A percentile compares a stretch with the other conserved stretches of the same genome.
phyloP scores from a whole-genome alignment of 2,888 invertebrate species.

The Agonopterix alstromeriana region DNA sequence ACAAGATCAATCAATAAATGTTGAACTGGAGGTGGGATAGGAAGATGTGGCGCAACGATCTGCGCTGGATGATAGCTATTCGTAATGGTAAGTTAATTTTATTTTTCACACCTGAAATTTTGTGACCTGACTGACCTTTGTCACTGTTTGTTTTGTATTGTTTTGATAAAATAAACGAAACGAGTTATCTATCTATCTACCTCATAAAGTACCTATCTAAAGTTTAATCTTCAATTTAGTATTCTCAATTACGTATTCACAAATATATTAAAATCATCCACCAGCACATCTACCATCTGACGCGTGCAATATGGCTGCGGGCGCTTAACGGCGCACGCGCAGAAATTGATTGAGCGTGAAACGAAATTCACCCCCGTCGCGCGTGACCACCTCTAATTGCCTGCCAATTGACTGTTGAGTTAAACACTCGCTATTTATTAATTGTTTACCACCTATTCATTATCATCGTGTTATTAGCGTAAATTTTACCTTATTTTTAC shows the following conservation, averaged over 20 bases:
- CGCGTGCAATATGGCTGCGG: slow-evolving; percentile 76
- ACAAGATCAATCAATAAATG: too few species aligned
- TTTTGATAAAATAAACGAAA: too few species aligned
- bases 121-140: too few species aligned
- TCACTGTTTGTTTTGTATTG: too few species aligned
- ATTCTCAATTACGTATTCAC: slow-evolving; percentile 32
- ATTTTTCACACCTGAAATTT: too few species aligned
- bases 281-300: slow-evolving; percentile 58
- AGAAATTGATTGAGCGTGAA: slow-evolving; percentile 75
- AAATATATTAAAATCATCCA: slow-evolving; percentile 38
- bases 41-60: too few species aligned
- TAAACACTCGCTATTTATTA: slow-evolving; percentile 33
- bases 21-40: too few species aligned
- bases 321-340: slow-evolving; percentile 70
- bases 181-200: too few species aligned
- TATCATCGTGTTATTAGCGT: background rate
- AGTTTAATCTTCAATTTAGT: slow-evolving; percentile 6
- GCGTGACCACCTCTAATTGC: slow-evolving; percentile 57
- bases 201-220: too few species aligned
- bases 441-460: slow-evolving; percentile 24
- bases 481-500: too few species aligned
- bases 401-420: slow-evolving; percentile 54
- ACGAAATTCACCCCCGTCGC: slow-evolving; percentile 71
- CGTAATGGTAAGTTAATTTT: too few species aligned
- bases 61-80: too few species aligned